phyloP scores from a whole-genome alignment of 2,797 vertebrate genomes.

The Acanthurus lineatus region DNA sequence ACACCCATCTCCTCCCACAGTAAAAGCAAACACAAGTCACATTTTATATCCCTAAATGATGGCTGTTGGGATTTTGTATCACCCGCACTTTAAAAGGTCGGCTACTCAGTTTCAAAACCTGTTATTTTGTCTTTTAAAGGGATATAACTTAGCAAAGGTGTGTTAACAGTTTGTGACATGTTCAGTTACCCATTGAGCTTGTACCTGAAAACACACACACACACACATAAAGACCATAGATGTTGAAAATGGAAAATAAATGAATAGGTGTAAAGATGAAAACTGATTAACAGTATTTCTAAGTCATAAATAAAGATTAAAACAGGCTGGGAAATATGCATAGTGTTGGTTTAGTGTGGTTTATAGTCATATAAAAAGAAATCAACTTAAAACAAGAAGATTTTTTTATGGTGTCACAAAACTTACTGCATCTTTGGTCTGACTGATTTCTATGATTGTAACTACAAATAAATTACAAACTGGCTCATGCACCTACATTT shows the following conservation, averaged over 20 bases:
- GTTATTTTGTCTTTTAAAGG: conserved; percentile 9
- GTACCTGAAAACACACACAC: not conserved
- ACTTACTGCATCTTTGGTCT: not conserved
- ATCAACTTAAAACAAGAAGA: not conserved
- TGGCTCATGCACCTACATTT: not conserved
- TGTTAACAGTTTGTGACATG: not conserved
- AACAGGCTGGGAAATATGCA: not conserved
- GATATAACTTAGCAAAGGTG: too few relatives aligned
- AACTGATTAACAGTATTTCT: not conserved
- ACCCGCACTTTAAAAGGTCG: not conserved
- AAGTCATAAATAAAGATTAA: not conserved
- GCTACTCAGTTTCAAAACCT: conserved; percentile 1
- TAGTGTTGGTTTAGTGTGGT: too few relatives aligned
- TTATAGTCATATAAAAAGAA: not conserved
- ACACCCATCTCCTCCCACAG: conserved; percentile 17
- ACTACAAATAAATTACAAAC: not conserved
- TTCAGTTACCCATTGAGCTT: not conserved
- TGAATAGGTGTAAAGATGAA: not conserved
- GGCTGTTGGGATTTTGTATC: not conserved
- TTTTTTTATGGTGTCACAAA: not conserved
- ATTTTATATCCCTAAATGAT: conserved; percentile 8
- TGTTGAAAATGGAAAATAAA: not conserved
- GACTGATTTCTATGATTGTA: not conserved
- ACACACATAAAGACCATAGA: not conserved
- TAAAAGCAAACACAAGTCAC: conserved; percentile 34